Evolutionary conservation across 1,140 invertebrate genomes (phyloP).

Genomic region (Chelonus insularis): DNA sequence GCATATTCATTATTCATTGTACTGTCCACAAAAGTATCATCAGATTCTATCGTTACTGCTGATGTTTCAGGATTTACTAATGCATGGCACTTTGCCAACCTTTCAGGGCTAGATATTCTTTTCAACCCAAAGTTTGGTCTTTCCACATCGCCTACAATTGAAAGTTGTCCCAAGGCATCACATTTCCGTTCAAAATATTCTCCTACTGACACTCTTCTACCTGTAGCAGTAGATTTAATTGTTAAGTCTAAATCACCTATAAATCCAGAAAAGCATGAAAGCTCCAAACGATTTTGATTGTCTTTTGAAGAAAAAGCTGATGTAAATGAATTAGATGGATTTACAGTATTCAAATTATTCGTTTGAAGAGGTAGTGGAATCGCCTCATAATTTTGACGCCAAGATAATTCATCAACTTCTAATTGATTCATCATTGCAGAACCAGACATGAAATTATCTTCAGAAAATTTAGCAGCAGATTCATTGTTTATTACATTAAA

Average conservation of each 20-base stretch:
- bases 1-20: conserved; percentile 34
- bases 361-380: not conserved
- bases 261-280: conserved; percentile 50
- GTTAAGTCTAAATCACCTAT: conserved; percentile 48
- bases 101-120: conserved; percentile 40
- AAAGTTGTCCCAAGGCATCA: conserved; percentile 38
- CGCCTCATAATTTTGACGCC: conserved; percentile 32
- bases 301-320: not conserved
- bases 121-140: conserved; percentile 44
- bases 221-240: conserved; percentile 39
- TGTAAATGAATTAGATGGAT: conserved; percentile 32
- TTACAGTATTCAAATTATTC: not conserved
- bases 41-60: conserved; percentile 13
- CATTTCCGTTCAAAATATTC: conserved; percentile 51
- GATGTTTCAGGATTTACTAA: conserved; percentile 37
- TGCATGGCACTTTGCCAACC: conserved; percentile 29
- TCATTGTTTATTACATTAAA: conserved; percentile 39
- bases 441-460: not conserved
- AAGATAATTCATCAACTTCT: conserved; percentile 43
- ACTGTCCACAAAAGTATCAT: conserved; percentile 24
- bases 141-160: conserved; percentile 11
- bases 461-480: conserved; percentile 43
- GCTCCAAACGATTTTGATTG: conserved; percentile 40
- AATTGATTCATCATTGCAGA: conserved; percentile 43
- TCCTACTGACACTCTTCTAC: conserved; percentile 43